Base-by-base conservation (phyloP, 2,113 vertebrate species). In the Progne subis region DNA sequence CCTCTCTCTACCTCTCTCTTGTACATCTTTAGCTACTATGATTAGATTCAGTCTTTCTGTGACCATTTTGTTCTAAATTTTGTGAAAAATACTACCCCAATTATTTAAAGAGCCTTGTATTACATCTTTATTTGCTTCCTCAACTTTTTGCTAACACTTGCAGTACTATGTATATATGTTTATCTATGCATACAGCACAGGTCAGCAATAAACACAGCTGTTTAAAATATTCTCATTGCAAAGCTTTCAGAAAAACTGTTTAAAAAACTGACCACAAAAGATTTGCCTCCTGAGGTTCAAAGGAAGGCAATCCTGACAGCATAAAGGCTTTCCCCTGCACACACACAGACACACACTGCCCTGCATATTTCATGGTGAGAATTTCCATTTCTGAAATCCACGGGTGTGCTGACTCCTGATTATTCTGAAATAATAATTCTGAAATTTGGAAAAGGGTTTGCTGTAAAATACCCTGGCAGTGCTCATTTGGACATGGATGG, bases 401-500 rank as follows among this genome's bases (percentile, higher is more conserved):
- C 52, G 23, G 2, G 5, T 70, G 7, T 56, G 9, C 20, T 47
- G 14, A 12, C 8, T 23, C 14, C 23, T 13, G 4, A n/a, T 39
- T n/a, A n/a, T n/a, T n/a, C n/a, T n/a, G n/a, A n/a, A n/a, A n/a
- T n/a, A n/a, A n/a, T n/a, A n/a, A n/a, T n/a, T n/a, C n/a, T n/a
- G n/a, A n/a, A n/a, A n/a, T 68, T 43, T 59, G 16, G 44, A 59
- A 79, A 25, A 37, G 3, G 2, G 2, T 20, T 37, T 81, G 25
- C 53, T 77, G 2, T 59, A 32, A 37, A 50, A 64, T 21, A 16
- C 26, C 4, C 11, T n/a, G 44, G 8, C 23, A 57, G 18, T 2
- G 2, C 25, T 78, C 1, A 0, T 29, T 49, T 12, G 37, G 37
- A 43, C 29, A 25, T 6, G 18, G 28, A 44, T 8, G 9, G 21